Percentiles rank a stretch among this genome's conserved stretches.
These are phyloP conservation scores for Thymelicus acteon DNA, from an alignment of 2,888 invertebrate species.

Conservation along the genomic window DNA sequence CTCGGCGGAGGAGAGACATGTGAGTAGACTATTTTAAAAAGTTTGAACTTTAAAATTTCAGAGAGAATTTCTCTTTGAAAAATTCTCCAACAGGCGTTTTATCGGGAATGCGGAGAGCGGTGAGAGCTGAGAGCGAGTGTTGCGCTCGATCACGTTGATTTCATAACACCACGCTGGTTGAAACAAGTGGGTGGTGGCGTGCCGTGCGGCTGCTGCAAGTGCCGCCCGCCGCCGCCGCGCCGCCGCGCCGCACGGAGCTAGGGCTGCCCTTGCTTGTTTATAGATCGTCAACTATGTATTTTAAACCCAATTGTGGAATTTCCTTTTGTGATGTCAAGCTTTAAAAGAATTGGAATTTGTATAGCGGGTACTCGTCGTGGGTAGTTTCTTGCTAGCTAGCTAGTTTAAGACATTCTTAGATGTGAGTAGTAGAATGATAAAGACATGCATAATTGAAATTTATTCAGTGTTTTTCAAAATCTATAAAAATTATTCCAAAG, in stretches of 20 bases:
- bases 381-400: too few relatives aligned
- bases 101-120: conserved; percentile 71
- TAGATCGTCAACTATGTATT: too few relatives aligned
- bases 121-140: conserved; percentile 59
- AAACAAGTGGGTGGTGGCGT: conserved; percentile 76
- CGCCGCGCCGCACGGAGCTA: conserved; percentile 36
- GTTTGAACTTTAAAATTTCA: conserved; percentile 73
- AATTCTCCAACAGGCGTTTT: conserved; percentile 72
- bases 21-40: conserved; percentile 68
- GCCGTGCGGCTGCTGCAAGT: conserved; percentile 75
- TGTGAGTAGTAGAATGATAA: too few relatives aligned
- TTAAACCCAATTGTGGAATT: too few relatives aligned
- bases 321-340: not conserved
- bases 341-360: not conserved
- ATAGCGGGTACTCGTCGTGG: too few relatives aligned
- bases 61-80: conserved; percentile 68
- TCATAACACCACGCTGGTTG: conserved; percentile 80
- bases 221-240: conserved; percentile 60
- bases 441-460: too few relatives aligned
- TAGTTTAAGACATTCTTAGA: too few relatives aligned
- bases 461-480: too few relatives aligned
- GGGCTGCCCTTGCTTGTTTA: not conserved
- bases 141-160: conserved; percentile 84
- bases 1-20: conserved; percentile 83
- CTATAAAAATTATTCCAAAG: too few relatives aligned